Evolutionary conservation across 2,797 vertebrate genomes (phyloP).

Genomic region (Poecilia picta): DNA sequence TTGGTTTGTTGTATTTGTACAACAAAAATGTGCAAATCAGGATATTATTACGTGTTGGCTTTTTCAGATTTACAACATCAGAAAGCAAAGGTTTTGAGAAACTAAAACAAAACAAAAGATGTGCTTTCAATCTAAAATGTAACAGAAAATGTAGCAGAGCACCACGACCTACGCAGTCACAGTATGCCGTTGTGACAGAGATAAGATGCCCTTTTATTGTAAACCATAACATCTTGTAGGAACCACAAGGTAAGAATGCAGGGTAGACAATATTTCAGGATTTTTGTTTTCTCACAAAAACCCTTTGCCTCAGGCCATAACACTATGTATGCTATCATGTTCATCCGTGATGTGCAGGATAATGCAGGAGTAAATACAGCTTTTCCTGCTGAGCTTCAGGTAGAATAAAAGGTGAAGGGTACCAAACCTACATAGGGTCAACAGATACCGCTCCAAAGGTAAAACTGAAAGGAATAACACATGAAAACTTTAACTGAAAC

Average conservation of each 20-base stretch:
- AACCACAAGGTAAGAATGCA: neutral
- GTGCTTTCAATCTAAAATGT: neutral
- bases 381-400: conserved; percentile 9
- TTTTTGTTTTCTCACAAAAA: conserved; percentile 2
- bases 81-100: conserved; percentile 3
- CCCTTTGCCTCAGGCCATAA: conserved; percentile 3
- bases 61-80: conserved; percentile 3
- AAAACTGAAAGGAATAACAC: conserved; percentile 6
- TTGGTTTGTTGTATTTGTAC: neutral
- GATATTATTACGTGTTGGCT: conserved; percentile 10
- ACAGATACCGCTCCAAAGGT: neutral
- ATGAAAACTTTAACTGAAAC: conserved; percentile 15
- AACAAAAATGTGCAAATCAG: neutral
- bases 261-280: conserved; percentile 36
- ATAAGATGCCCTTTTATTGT: neutral
- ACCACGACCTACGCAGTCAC: neutral
- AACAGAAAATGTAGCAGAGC: neutral
- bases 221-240: neutral
- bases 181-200: too few species aligned
- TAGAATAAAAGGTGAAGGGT: conserved; percentile 1
- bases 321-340: conserved; percentile 10
- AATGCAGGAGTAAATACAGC: neutral
- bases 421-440: neutral
- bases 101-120: neutral
- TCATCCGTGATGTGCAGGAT: conserved; percentile 2